Evolutionary conservation across 2,797 vertebrate species (phyloP), one percentile per base, ranked within the genome.

Genomic region (Cossypha caffra): DNA sequence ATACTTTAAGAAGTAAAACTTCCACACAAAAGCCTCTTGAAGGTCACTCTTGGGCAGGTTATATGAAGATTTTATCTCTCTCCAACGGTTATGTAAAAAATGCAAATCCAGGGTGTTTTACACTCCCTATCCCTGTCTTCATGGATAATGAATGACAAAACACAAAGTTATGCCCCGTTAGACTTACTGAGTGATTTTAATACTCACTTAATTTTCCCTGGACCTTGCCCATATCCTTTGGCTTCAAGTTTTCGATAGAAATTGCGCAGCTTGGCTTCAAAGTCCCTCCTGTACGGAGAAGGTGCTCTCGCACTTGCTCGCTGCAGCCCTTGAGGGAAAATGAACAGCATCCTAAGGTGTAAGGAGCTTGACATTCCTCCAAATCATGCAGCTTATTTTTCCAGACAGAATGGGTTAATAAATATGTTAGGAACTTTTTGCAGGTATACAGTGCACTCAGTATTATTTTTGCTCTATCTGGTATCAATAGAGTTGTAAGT

Each of bases 191-290:
- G 21, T 42, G 50, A 84, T 33, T 72, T 72, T 31, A 87, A 77
- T 91, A 98, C 99, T 98, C 97, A 99, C 99, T 99, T 99, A 93
- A 99, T 99, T 98, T 99, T 99, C 78, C 99, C 99, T 33, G 99
- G 99, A 76, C 99, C 99, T 94, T 99, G 99, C 35, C 99, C 99
- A 79, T 99, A 99, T 68, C 99, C 99, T 98, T 99, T 99, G 93
- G 99, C 99, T 98, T 99, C 99, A 90, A 99, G 97, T 97, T 99
- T 99, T 97, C 99, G 98, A 97, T 99, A 99, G 97, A 99, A 99
- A 97, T 99, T 99, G 93, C 99, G 98, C 43, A 99, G 98, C 97
- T 99, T 99, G 96, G 99, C 99, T 97, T 99, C 99, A 50, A 99
- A 99, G 97, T 99, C 99, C 98, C 99, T 99, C 94, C 99, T 98